phyloP scores from a whole-genome alignment of 2,113 vertebrate species.

The Nasalis larvatus region DNA sequence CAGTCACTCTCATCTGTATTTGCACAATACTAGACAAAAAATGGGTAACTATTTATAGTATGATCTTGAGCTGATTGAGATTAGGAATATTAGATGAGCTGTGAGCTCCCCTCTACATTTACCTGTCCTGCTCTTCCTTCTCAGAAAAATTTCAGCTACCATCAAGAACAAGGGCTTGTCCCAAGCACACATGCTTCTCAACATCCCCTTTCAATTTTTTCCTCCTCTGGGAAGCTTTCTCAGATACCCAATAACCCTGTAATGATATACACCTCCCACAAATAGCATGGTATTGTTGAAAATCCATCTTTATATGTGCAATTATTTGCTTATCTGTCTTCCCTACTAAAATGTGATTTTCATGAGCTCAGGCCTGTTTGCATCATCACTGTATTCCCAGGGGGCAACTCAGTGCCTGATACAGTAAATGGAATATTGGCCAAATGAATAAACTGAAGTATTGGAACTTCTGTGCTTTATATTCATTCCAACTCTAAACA shows the following conservation, averaged over 20 bases:
- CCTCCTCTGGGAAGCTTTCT: not conserved
- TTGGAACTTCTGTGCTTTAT: not conserved
- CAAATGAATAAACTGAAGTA: not conserved
- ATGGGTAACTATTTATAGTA: not conserved
- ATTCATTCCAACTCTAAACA: not conserved
- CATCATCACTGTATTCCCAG: not conserved
- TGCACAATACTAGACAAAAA: not conserved
- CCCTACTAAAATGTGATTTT: not conserved
- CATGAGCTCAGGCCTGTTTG: not conserved
- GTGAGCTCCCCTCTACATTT: not conserved
- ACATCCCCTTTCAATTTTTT: not conserved
- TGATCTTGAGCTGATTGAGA: not conserved
- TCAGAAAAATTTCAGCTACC: not conserved
- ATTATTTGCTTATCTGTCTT: not conserved
- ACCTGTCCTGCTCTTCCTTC: not conserved
- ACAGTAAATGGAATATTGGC: not conserved
- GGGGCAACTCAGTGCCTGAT: not conserved
- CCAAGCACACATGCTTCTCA: not conserved
- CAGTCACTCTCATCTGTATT: not conserved
- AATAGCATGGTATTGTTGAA: not conserved
- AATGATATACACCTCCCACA: not conserved
- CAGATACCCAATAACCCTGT: not conserved
- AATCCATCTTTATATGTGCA: not conserved
- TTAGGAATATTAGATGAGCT: not conserved
- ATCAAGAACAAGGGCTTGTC: not conserved